Evolutionary conservation across 2,888 invertebrate species (phyloP), one percentile per base, ranked within the genome.

Genomic region (Lycocerus yunnanus): DNA sequence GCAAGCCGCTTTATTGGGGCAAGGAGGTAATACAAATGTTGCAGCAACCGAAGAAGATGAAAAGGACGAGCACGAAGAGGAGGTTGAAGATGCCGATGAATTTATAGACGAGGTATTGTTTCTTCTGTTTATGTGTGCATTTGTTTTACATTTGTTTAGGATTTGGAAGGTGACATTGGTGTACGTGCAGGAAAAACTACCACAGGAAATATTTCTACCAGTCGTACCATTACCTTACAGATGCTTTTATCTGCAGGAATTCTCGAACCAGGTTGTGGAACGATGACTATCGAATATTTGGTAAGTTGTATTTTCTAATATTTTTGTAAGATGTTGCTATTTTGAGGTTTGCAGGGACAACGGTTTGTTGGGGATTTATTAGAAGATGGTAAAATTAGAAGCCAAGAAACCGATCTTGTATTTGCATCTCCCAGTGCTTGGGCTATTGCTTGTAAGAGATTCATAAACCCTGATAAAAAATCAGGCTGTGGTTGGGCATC

Each of bases 401-500:
- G 95, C 14, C 94, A 94, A 86, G 96, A 96, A 86, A 95, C 95
- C 58, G 94, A 94, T 84, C 93, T 95, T 77, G 91, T 95, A 82
- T 97, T 96, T 85, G 92, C 94, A 77, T 95, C 96, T 1, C 97
- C 97, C 2, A 96, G 95, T 81, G 95, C 97, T 1, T 97, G 97
- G 97, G 97, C 96, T 0, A 94, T 95, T 85, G 94, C 96, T 84
- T 97, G 97, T 84, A 97, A 97, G 85, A 91, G 95, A 79, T 94
- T 96, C 73, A 95, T 97, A 68, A 96, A 97, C 87, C 96, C 97
- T 0, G 94, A 95, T 78, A 96, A 96, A 86, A 94, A 96, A 83
- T 96, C 96, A 58, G 96, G 96, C 1, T 97, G 96, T 88, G 97
- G 97, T 1, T 97, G 97, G 97, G 96, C 96, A 2, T 95, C 96